Evolutionary conservation across 53 echinoderm and acorn worm genomes (phyloP).

Genomic region (Astropecten irregularis): DNA sequence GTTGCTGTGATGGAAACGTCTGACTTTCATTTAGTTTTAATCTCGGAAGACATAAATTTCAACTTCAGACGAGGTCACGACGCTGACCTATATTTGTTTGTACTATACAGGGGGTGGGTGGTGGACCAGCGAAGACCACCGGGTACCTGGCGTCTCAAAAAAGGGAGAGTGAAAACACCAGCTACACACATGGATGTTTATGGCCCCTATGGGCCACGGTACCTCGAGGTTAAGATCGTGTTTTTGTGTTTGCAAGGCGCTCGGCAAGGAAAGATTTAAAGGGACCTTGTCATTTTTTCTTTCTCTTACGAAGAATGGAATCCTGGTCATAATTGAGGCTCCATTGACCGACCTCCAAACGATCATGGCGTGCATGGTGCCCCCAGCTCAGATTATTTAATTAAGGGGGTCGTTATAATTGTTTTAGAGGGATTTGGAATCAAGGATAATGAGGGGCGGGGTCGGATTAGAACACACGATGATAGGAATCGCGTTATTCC

Average conservation of each 20-base stretch:
- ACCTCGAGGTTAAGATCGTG: not conserved
- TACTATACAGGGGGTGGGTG: not conserved
- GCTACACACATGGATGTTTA: too few relatives aligned
- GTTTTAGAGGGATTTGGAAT: too few relatives aligned
- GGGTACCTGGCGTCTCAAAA: not conserved
- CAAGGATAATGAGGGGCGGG: too few relatives aligned
- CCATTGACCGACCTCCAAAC: slow-evolving; percentile 33
- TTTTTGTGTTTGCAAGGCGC: not conserved
- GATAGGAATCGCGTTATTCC: too few relatives aligned
- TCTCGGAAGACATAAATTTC: slow-evolving; percentile 4
- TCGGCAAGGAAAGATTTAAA: slow-evolving; percentile 4
- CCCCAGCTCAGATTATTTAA: too few relatives aligned
- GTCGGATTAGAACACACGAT: too few relatives aligned
- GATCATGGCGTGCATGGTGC: too few relatives aligned
- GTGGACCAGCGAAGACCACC: not conserved
- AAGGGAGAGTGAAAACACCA: too few relatives aligned
- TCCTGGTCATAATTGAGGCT: slow-evolving; percentile 31
- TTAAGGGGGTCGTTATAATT: too few relatives aligned
- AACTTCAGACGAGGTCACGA: not conserved
- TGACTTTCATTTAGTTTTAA: slow-evolving; percentile 3
- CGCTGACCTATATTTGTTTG: not conserved
- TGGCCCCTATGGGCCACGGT: too few relatives aligned
- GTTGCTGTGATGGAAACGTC: not conserved
- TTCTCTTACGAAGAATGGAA: not conserved
- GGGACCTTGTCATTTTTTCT: not conserved